These are phyloP conservation scores for Lasioglossum morio DNA, from an alignment of 2,888 invertebrate species.

Conservation along the genomic window DNA sequence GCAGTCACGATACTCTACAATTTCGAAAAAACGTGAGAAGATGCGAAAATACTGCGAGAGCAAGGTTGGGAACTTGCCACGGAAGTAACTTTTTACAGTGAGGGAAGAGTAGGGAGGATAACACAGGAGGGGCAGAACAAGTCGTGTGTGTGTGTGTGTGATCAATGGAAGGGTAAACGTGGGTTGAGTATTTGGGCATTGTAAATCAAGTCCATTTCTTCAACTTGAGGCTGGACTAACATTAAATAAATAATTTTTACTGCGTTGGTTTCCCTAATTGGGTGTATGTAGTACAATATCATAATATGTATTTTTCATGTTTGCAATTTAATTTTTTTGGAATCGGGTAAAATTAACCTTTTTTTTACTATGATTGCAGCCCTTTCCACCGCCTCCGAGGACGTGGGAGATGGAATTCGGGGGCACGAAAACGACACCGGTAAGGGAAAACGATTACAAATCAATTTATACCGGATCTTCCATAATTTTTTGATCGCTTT, in stretches of 20 bases:
- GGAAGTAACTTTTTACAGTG: background rate
- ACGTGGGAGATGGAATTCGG: constrained; percentile 77
- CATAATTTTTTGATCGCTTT: background rate
- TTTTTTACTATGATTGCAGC: constrained; percentile 74
- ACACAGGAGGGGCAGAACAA: no score
- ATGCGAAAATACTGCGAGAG: background rate
- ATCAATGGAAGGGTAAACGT: no score
- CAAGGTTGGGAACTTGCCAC: background rate
- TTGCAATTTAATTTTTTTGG: no score
- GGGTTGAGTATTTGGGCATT: no score
- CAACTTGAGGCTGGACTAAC: no score
- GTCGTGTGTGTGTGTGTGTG: no score
- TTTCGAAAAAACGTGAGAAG: background rate
- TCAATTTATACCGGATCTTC: background rate
- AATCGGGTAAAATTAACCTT: constrained; percentile 2
- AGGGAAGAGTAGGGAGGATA: no score
- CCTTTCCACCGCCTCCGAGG: constrained; percentile 80
- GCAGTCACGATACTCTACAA: background rate
- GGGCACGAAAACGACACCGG: constrained; percentile 80
- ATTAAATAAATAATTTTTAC: no score
- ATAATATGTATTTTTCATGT: no score
- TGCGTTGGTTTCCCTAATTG: no score
- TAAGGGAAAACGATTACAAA: constrained; percentile 69
- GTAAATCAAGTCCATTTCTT: no score
- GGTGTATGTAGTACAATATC: no score